phyloP scores from a whole-genome alignment of 2,113 vertebrate genomes.

The Seriola rivoliana region DNA sequence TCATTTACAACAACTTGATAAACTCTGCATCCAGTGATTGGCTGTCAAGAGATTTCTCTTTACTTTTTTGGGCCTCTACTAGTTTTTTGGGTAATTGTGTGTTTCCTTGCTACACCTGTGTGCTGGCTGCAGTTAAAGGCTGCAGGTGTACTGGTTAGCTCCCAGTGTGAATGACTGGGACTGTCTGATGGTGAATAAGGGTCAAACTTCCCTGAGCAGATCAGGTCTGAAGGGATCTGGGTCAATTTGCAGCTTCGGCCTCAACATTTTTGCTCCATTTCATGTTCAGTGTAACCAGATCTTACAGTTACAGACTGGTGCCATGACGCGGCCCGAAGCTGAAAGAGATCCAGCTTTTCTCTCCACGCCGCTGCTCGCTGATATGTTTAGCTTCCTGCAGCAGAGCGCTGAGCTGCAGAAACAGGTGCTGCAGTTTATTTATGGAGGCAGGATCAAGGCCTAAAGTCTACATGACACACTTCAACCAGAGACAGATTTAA shows the following conservation, averaged over 20 bases:
- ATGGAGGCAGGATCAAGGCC: slow-evolving; percentile 55
- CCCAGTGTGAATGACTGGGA: neutral
- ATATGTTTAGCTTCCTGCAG: slow-evolving; percentile 67
- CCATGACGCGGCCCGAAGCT: slow-evolving; percentile 34
- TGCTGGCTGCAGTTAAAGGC: too few species aligned
- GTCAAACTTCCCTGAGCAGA: neutral
- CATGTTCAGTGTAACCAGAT: slow-evolving; percentile 36
- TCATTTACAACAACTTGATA: too few species aligned
- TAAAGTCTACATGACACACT: slow-evolving; percentile 39
- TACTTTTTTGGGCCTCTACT: neutral
- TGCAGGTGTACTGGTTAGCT: neutral
- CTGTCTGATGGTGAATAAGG: neutral
- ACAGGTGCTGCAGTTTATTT: slow-evolving; percentile 79
- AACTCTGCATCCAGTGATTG: too few species aligned
- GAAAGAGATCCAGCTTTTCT: slow-evolving; percentile 27
- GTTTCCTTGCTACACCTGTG: neutral
- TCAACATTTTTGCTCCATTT: slow-evolving; percentile 12
- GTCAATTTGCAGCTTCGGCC: slow-evolving; percentile 14
- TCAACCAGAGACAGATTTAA: slow-evolving; percentile 33
- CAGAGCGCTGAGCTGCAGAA: slow-evolving; percentile 56
- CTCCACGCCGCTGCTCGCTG: slow-evolving; percentile 8
- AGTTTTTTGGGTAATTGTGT: neutral
- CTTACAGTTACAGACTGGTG: neutral
- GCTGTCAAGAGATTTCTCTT: neutral
- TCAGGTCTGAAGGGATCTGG: neutral